Evolutionary conservation across 2,113 vertebrate genomes (phyloP).

Genomic region (Tachysurus fulvidraco): DNA sequence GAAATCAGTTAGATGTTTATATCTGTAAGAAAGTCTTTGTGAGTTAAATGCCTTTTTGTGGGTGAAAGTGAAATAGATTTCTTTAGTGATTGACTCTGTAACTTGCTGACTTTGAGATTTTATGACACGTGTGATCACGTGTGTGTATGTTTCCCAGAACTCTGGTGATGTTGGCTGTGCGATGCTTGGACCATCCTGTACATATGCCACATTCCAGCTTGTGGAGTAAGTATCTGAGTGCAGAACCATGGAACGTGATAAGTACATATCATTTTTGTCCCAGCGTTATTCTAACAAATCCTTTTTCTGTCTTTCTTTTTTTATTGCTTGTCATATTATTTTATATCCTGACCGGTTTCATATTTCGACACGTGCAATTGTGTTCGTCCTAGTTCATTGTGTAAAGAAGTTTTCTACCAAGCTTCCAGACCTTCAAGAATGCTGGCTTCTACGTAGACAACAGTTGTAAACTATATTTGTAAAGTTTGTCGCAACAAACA

Average conservation of each 20-base stretch:
- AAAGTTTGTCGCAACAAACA: too few species aligned
- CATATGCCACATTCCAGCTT: constrained; percentile 90
- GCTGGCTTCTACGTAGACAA: background rate
- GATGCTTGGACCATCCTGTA: constrained; percentile 89
- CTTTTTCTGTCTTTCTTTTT: background rate
- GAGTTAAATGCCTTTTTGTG: background rate
- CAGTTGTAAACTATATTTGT: too few species aligned
- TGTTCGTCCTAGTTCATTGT: background rate
- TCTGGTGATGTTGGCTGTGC: constrained; percentile 74
- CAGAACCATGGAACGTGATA: background rate
- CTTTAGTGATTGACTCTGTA: background rate
- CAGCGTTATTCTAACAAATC: background rate
- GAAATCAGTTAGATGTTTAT: background rate
- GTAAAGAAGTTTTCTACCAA: background rate
- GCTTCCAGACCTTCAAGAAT: background rate
- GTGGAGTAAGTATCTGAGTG: constrained; percentile 83
- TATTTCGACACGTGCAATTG: background rate
- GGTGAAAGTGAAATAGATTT: background rate
- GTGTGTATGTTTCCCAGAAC: constrained; percentile 64
- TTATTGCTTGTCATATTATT: background rate
- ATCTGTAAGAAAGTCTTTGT: background rate
- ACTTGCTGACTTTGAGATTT: background rate
- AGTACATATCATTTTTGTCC: background rate
- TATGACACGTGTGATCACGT: background rate
- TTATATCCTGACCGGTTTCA: background rate